Conservation (phyloP, 2,888 invertebrate genomes). For the Orthosia cruda region DNA sequence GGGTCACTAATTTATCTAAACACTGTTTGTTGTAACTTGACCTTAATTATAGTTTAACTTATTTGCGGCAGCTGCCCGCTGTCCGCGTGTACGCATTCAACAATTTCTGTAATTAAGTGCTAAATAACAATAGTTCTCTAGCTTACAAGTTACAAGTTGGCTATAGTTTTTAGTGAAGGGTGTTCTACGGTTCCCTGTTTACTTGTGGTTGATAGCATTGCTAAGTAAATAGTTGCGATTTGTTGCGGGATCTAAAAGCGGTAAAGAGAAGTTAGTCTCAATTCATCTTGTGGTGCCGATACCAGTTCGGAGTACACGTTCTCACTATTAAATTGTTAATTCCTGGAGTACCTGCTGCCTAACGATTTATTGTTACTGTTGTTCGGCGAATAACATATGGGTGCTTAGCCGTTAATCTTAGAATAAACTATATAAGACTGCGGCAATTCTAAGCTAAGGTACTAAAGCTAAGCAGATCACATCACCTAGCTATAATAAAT, state of each 20-base stretch:
- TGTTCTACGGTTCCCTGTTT: constrained; percentile 29
- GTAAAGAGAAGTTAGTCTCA: constrained; percentile 48
- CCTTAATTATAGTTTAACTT: constrained; percentile 90
- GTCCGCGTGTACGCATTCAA: constrained; percentile 69
- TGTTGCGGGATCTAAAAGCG: constrained; percentile 49
- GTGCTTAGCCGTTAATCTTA: not conserved
- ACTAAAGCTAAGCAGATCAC: constrained; percentile 45
- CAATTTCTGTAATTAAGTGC: constrained; percentile 72
- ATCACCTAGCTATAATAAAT: constrained; percentile 43
- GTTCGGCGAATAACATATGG: constrained; percentile 22
- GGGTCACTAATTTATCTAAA: constrained; percentile 90
- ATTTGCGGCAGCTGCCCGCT: constrained; percentile 83
- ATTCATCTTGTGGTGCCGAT: constrained; percentile 59
- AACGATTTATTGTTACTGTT: constrained; percentile 32
- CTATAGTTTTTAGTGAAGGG: constrained; percentile 49
- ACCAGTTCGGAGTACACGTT: constrained; percentile 36
- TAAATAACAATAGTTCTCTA: constrained; percentile 68
- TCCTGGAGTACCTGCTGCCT: constrained; percentile 6
- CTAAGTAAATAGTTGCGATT: constrained; percentile 61
- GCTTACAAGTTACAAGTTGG: constrained; percentile 52
- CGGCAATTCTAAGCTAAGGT: constrained; percentile 11
- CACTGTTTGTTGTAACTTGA: constrained; percentile 75
- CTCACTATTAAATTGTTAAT: constrained; percentile 54
- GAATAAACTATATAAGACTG: constrained; percentile 28
- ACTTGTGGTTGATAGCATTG: constrained; percentile 41